Conservation (phyloP, 1,140 invertebrate genomes). For the Panulirus ornatus region DNA sequence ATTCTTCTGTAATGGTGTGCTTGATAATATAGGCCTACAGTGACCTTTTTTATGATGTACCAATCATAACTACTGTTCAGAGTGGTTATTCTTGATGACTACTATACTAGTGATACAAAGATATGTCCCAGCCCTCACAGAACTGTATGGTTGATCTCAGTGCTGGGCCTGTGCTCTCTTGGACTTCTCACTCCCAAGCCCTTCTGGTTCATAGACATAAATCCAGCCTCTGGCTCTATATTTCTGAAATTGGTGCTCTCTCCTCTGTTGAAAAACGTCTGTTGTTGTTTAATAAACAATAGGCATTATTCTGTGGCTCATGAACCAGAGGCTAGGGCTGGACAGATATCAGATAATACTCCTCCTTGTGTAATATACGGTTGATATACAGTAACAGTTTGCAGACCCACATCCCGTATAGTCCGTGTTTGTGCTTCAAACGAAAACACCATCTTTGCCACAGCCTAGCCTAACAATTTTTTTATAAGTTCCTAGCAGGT, state of each 20-base stretch:
- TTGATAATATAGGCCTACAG: slow-evolving; percentile 38
- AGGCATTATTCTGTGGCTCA: not conserved
- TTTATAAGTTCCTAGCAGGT: slow-evolving; percentile 34
- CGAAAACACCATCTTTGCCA: slow-evolving; percentile 42
- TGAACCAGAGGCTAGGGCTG: slow-evolving; percentile 25
- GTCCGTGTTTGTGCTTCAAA: slow-evolving; percentile 63
- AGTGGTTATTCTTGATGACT: slow-evolving; percentile 37
- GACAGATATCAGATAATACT: slow-evolving; percentile 42
- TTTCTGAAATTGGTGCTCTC: slow-evolving; percentile 49
- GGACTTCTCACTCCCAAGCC: not conserved
- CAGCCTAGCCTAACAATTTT: slow-evolving; percentile 27
- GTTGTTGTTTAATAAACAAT: not conserved
- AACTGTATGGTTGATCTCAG: slow-evolving; percentile 38
- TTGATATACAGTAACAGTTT: slow-evolving; percentile 60
- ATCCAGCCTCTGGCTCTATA: not conserved
- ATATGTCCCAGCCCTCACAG: slow-evolving; percentile 15
- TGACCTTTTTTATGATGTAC: slow-evolving; percentile 32
- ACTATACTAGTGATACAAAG: slow-evolving; percentile 17
- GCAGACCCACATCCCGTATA: slow-evolving; percentile 20
- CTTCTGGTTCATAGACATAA: slow-evolving; percentile 32
- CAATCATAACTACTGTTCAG: slow-evolving; percentile 35
- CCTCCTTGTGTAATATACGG: slow-evolving; percentile 59
- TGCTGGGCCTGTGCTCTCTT: slow-evolving; percentile 46
- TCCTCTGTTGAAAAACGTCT: slow-evolving; percentile 16
- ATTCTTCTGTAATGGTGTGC: slow-evolving; percentile 62